Conservation (phyloP, 2,888 invertebrate genomes). For the Orgyia antiqua region DNA sequence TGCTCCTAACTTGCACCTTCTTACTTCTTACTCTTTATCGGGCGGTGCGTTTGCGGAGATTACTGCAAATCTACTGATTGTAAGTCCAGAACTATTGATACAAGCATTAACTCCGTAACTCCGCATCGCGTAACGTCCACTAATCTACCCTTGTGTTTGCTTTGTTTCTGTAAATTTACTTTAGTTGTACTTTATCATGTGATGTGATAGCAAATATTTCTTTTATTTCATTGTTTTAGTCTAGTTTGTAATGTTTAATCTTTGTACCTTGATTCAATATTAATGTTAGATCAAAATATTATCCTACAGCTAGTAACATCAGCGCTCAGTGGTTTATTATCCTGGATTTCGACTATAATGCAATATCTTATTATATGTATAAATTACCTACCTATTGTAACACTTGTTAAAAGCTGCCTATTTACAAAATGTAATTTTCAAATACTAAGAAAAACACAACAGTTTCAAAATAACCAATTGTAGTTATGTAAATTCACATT, state of each 20-base stretch:
- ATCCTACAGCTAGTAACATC: too few relatives aligned
- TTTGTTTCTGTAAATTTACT: slow-evolving; percentile 55
- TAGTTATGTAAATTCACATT: too few relatives aligned
- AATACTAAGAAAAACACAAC: too few relatives aligned
- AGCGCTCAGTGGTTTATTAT: too few relatives aligned
- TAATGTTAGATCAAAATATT: background rate
- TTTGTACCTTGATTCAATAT: background rate
- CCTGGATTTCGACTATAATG: too few relatives aligned
- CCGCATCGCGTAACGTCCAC: slow-evolving; percentile 30
- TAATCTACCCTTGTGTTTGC: slow-evolving; percentile 54
- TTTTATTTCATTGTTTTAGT: slow-evolving; percentile 23
- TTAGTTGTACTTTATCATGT: slow-evolving; percentile 23
- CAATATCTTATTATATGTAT: too few relatives aligned
- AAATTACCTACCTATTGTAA: too few relatives aligned
- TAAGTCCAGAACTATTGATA: slow-evolving; percentile 49
- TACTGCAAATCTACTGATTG: slow-evolving; percentile 62
- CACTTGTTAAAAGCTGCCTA: too few relatives aligned
- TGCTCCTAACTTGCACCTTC: slow-evolving; percentile 26
- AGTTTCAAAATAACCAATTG: too few relatives aligned
- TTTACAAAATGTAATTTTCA: too few relatives aligned
- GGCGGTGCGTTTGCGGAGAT: slow-evolving; percentile 53
- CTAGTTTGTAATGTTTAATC: slow-evolving; percentile 1
- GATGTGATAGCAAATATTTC: slow-evolving; percentile 28
- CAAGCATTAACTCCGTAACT: slow-evolving; percentile 35
- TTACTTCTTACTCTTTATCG: slow-evolving; percentile 40